A percentile compares a stretch with the other conserved stretches of the same genome.
Evolutionary conservation across 2,888 invertebrate genomes (phyloP).

Genomic region (Amphiduros pacificus): DNA sequence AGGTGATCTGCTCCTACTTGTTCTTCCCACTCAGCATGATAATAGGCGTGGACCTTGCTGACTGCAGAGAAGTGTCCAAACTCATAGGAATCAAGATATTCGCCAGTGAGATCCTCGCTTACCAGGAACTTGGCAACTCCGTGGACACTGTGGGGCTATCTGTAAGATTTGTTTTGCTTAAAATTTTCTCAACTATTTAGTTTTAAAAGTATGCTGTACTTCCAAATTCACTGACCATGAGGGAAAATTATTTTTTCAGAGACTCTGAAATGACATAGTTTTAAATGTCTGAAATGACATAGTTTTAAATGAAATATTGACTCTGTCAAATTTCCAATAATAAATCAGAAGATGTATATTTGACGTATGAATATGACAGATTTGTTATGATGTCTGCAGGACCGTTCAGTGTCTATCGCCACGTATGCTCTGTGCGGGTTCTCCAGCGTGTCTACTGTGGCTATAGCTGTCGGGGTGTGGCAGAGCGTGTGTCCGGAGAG

Average conservation of each 20-base stretch:
- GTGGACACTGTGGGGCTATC: conserved; percentile 3
- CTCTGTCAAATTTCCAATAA: too few relatives aligned
- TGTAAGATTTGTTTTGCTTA: too few relatives aligned
- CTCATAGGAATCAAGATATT: conserved; percentile 23
- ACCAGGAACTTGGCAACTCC: conserved; percentile 16
- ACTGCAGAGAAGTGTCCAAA: conserved; percentile 10
- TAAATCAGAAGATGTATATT: too few relatives aligned
- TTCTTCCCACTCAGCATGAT: conserved; percentile 21
- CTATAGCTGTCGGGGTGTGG: conserved; percentile 42
- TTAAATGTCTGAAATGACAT: too few relatives aligned
- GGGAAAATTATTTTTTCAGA: too few relatives aligned
- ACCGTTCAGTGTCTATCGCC: conserved; percentile 40
- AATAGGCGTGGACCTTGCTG: conserved; percentile 18
- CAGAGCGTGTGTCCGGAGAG: conserved; percentile 35
- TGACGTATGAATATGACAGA: too few relatives aligned
- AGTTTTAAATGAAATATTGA: too few relatives aligned
- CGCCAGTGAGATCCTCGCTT: conserved; percentile 23
- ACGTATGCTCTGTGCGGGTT: conserved; percentile 49
- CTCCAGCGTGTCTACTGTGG: conserved; percentile 42
- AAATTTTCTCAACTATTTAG: too few relatives aligned
- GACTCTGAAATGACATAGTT: too few relatives aligned
- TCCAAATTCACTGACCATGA: too few relatives aligned
- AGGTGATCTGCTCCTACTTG: conserved; percentile 21
- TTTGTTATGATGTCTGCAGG: too few relatives aligned
- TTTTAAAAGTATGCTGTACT: too few relatives aligned